Base-by-base conservation (phyloP, 1,140 invertebrate genomes). In the Cryptotermes secundus region DNA sequence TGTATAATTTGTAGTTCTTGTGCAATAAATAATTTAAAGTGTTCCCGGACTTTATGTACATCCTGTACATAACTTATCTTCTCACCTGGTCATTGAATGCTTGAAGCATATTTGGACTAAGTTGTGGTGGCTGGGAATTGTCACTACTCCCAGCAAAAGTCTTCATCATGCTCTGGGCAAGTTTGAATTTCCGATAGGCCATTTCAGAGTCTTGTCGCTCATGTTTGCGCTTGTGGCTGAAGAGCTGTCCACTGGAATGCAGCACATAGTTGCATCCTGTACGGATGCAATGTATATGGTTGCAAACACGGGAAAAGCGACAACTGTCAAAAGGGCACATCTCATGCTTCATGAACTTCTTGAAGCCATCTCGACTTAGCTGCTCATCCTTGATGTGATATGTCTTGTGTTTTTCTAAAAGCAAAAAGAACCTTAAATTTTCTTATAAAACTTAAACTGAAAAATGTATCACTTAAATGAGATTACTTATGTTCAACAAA, bases 351-450 rank as follows among this genome's bases (percentile, higher is more conserved):
- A 99, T 97, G 88, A 99, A 99, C 89, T 99, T 99, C 89, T 99
- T 99, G 91, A 99, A 99, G 7, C 98, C 98, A 89, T 99, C 98
- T 86, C 97, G 94, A 22, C 95, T 96, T 49, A 99, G 90, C 87
- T 99, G 96, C 88, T 99, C 97, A 90, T 99, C 98, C 90, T 99
- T 99, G 87, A 99, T 97, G 90, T 99, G 98, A 88, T 99, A 99
- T 0, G 97, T 96, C 89, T 99, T 99, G 92, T 99, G 98, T 92
- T 99, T 99, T 91, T 99, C 98, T 99, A 91, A 7, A 90, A 91
- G 87, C 84, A 87, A 84, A 87, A 85, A 22, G 24, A 83, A 82
- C 16, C 16, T 49, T 49, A 19, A 49, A 14, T 1, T 19, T 2
- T 19, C 45, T 10, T 45, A 45, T 16, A 16, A 49, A 49, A 49